Base-by-base conservation (phyloP, 1,140 invertebrate genomes). In the Proales similis region DNA sequence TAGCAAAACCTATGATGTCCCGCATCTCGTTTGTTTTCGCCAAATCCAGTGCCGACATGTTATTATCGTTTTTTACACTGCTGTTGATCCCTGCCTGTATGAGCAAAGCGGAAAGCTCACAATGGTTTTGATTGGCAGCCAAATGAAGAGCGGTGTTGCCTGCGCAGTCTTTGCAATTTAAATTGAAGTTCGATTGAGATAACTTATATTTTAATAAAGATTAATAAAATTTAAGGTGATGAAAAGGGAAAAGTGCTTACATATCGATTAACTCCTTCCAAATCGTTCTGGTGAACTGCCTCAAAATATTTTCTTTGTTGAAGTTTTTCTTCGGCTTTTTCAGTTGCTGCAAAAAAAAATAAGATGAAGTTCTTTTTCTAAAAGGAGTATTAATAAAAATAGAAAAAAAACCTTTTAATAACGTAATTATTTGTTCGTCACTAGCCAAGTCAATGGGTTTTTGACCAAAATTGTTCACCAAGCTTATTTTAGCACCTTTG, bases 111-210 rank as follows among this genome's bases (percentile, higher is more conserved):
- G 82, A 82, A n/a, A 80, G 75, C 65, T 83, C 78, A 38, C 81
- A 80, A 65, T 84, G 82, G 0, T 82, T 82, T 24, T 82, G 67
- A 67, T 84, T 82, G 2, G 83, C 79, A 7, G 82, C 82, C 65
- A 80, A 81, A 68, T 86, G 84, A 3, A 86, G 71, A 19, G 82
- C 81, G 4, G 83, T 82, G 72, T 85, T 85, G 3, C 84, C 84
- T 66, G 79, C 72, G 30, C 66, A 67, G 66, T 82, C 81, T 7
- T 68, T 68, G 66, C 74, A 78, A 53, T 79, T 78, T 14, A 81
- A 73, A 57, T 76, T 76, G 3, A 75, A 75, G 14, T 72, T 65
- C 66, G 66, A 73, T 70, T 17, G 79, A 61, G 77, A 79, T 49
- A 19, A 65, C 64, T 33, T 63, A 45, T 47, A 51, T 62, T 39